phyloP scores from a whole-genome alignment of 2,888 invertebrate species.

The Sicus ferrugineus region DNA sequence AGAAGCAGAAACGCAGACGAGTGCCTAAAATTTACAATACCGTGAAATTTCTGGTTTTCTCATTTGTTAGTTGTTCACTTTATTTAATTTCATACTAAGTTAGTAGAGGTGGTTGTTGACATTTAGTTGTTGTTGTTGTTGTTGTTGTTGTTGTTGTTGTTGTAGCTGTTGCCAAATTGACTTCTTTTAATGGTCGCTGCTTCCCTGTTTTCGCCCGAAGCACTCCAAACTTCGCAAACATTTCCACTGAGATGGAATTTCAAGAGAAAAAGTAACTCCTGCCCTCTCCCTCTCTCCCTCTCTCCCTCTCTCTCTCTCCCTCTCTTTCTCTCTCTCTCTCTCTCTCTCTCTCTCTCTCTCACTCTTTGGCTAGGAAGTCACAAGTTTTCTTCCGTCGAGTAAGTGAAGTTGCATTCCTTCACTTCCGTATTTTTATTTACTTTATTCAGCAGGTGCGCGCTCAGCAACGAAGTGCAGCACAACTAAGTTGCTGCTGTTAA shows the following conservation, averaged over 20 bases:
- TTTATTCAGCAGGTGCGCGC: no score
- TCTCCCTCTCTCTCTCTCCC: not conserved
- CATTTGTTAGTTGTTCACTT: not conserved
- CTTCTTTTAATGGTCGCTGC: no score
- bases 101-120: not conserved
- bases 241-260: not conserved
- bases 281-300: not conserved
- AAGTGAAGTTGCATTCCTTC: no score
- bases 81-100: not conserved
- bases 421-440: no score
- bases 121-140: conserved; percentile 16
- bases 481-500: no score
- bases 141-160: conserved; percentile 9
- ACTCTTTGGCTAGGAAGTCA: no score
- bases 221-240: conserved; percentile 34
- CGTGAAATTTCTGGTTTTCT: conserved; percentile 30
- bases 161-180: not conserved
- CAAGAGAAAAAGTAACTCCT: not conserved
- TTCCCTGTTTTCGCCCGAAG: no score
- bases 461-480: no score
- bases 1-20: no score
- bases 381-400: no score
- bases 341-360: no score
- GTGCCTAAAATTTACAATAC: conserved; percentile 36
- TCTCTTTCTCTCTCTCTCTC: not conserved